Evolutionary conservation across 2,797 vertebrate genomes (phyloP).

Genomic region (Microctenopoma lineatum): DNA sequence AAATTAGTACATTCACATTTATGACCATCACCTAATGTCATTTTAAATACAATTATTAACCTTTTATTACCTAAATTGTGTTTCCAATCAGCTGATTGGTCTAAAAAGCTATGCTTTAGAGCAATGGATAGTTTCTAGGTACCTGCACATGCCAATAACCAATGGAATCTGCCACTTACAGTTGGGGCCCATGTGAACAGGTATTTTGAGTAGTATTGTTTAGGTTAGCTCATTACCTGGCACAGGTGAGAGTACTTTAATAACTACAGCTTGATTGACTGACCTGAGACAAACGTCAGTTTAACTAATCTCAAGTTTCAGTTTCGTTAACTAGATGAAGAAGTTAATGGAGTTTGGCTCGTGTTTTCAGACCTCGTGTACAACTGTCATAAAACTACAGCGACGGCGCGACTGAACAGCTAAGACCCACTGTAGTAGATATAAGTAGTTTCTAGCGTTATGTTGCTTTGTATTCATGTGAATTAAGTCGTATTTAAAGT

Average conservation of each 20-base stretch:
- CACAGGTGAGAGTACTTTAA: neutral
- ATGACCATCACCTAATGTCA: no score
- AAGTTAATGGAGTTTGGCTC: neutral
- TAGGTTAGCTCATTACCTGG: constrained; percentile 10
- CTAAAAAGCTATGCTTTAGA: neutral
- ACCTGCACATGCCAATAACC: neutral
- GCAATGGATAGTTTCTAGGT: neutral
- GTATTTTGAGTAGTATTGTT: neutral
- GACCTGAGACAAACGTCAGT: neutral
- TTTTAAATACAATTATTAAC: neutral
- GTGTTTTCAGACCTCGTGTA: constrained; percentile 37
- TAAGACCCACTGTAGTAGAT: neutral
- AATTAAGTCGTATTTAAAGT: constrained; percentile 22
- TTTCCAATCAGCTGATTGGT: neutral
- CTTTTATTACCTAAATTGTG: no score
- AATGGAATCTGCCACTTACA: neutral
- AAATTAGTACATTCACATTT: no score
- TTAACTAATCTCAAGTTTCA: neutral
- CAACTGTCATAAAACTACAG: constrained; percentile 42
- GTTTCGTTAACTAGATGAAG: neutral
- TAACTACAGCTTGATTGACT: neutral
- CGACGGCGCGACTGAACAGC: neutral
- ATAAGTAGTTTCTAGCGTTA: accelerated
- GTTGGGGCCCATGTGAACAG: neutral
- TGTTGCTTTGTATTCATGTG: neutral